Evolutionary conservation across 2,888 invertebrate genomes (phyloP).

Genomic region (Allophyes oxyacanthae): DNA sequence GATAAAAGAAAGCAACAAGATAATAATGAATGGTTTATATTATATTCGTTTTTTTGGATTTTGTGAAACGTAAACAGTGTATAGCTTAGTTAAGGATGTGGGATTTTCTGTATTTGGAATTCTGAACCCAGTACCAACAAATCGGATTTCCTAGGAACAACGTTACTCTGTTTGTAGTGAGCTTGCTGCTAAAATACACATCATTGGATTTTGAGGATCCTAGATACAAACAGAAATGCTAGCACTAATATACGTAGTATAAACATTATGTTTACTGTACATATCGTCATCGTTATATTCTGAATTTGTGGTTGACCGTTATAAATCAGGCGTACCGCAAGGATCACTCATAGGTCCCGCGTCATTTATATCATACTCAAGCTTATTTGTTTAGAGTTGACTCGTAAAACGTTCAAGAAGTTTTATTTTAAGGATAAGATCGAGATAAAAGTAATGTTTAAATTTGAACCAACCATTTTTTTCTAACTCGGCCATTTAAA

Average conservation of each 20-base stretch:
- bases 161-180: conserved; percentile 39
- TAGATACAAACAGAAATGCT: conserved; percentile 13
- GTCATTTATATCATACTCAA: conserved; percentile 25
- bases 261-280: conserved; percentile 11
- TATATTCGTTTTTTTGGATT: conserved; percentile 5
- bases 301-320: conserved; percentile 19
- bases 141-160: conserved; percentile 51
- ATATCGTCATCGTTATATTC: conserved; percentile 12
- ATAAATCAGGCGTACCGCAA: conserved; percentile 38
- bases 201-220: conserved; percentile 31
- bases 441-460: conserved; percentile 2
- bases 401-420: conserved; percentile 27
- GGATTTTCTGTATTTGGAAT: conserved; percentile 30
- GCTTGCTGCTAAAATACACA: conserved; percentile 41
- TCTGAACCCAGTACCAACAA: conserved; percentile 39
- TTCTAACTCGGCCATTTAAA: background rate
- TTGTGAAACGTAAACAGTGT: conserved; percentile 1
- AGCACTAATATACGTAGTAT: background rate
- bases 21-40: too few species aligned
- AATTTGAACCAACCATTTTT: conserved; percentile 13
- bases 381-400: conserved; percentile 26
- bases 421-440: conserved; percentile 21
- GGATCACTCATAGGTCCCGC: conserved; percentile 25
- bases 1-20: background rate
- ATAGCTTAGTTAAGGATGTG: conserved; percentile 9